A percentile compares a stretch with the other conserved stretches of the same genome.
phyloP scores from a whole-genome alignment of 2,888 invertebrate species.

The Salticus scenicus region DNA sequence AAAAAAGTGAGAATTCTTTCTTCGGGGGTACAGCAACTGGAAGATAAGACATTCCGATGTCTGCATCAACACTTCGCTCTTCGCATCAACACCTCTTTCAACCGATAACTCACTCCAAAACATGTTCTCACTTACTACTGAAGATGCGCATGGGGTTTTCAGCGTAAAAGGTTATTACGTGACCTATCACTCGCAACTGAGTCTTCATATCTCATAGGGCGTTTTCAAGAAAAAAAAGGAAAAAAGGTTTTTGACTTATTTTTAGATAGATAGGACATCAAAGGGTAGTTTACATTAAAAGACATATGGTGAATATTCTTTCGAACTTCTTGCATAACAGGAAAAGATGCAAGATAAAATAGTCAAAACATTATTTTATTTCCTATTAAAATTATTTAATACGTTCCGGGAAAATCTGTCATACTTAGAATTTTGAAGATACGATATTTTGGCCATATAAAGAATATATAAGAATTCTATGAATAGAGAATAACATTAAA shows the following conservation, averaged over 20 bases:
- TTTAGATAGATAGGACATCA: too few relatives aligned
- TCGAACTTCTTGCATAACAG: too few relatives aligned
- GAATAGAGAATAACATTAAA: too few relatives aligned
- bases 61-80: constrained; percentile 45
- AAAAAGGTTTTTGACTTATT: neutral
- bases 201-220: neutral
- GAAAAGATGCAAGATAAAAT: too few relatives aligned
- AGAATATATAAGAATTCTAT: too few relatives aligned
- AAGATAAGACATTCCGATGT: constrained; percentile 3
- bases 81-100: constrained; percentile 36
- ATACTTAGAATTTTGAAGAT: too few relatives aligned
- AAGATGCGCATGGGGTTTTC: constrained; percentile 7
- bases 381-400: too few relatives aligned
- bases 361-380: too few relatives aligned
- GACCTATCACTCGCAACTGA: neutral
- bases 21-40: neutral
- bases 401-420: too few relatives aligned
- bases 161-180: neutral
- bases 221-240: neutral
- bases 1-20: neutral
- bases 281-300: neutral
- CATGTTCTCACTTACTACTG: constrained; percentile 19
- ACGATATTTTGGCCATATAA: too few relatives aligned
- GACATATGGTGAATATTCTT: too few relatives aligned
- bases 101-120: constrained; percentile 20